Base-by-base conservation (phyloP, 2,888 invertebrate genomes). In the Temnothorax ravouxi region DNA sequence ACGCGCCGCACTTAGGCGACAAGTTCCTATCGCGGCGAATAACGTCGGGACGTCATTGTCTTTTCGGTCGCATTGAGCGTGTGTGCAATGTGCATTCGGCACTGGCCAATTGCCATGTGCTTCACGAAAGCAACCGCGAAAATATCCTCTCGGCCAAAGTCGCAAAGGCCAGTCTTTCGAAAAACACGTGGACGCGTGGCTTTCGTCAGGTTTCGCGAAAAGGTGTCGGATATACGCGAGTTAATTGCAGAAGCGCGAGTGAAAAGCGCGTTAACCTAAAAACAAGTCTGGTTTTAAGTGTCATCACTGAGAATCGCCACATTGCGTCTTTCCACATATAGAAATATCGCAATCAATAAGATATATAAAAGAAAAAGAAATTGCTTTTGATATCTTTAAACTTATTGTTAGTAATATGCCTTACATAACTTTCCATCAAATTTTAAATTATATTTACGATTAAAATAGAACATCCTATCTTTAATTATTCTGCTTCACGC, bases 61-160 rank as follows among this genome's bases (percentile, higher is more conserved):
- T 25, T 47, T 59, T 71, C 50, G 84, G 87, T 86, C 86, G 56
- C 80, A 56, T 47, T 29, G 29, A 85, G 64, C 80, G 81, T 66
- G 77, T 84, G 66, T 77, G 64, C 54, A 82, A 75, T 84, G 66
- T 77, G 64, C 54, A 82, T 89, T 88, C 87, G 85, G 85, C 86
- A 82, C 89, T 88, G 91, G 88, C 89, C 82, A 82, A 87, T 88
- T 88, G 91, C 91, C 90, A 91, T 86, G 89, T 85, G 87, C 86
- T 85, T 87, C 87, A 84, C 88, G 88, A 89, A 87, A 86, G 86
- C 29, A 11, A 4, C 59, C 88, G 88, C 90, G 77, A 87, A 88
- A 87, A 89, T 90, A 91, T 89, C 91, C 87, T 89, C 88, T 91
- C 89, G 89, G 89, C 90, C 90, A 90, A 89, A 90, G 90, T 89